Evolutionary conservation across 2,888 invertebrate species (phyloP), one percentile per base, ranked within the genome.

Genomic region (Cantharis rufa): DNA sequence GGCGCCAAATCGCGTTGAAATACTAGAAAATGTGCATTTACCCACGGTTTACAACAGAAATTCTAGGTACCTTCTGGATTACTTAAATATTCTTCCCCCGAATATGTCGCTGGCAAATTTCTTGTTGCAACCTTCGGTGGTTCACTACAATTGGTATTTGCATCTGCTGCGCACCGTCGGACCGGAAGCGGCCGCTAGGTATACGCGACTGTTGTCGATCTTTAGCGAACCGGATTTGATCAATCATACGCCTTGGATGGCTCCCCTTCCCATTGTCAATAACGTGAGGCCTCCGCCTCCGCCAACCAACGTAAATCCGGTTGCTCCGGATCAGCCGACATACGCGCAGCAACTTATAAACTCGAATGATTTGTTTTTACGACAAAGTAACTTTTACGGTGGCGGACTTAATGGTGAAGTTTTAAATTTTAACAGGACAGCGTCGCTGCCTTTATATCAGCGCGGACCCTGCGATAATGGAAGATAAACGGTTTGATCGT

Each of bases 1-100:
- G 21, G 21, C 64, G n/a, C 9, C 64, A 11, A 90, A 90, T 73
- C 85, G 88, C 74, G 90, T 91, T 78, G 91, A 91, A 82, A 91
- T 91, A 85, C 86, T 91, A 72, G 90, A 90, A 80, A 91, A 91
- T 82, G 91, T 91, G 4, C 91, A 91, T 84, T 90, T 90, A 80
- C 90, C 90, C 0, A 81, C 84, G 84, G 72, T 79, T 82, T 62
- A 83, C 82, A 77, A 72, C 77, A 77, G 76, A 66, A 81, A 68
- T 16, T 64, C 24, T 16, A 71, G 70, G 62, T 76, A 74, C 7
- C 77, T 86, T 48, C 85, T 82, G 69, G 87, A 87, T 78, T 86
- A 86, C 74, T 81, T 88, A 21, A 88, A 88, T 78, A 85, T 92
- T 68, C 84, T 92, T 77, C 91, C 91, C 1, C 89, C 90, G 21